Percentiles rank a stretch among this genome's conserved stretches.
Conservation (phyloP, 1,140 invertebrate genomes). For the Planococcus citri region DNA sequence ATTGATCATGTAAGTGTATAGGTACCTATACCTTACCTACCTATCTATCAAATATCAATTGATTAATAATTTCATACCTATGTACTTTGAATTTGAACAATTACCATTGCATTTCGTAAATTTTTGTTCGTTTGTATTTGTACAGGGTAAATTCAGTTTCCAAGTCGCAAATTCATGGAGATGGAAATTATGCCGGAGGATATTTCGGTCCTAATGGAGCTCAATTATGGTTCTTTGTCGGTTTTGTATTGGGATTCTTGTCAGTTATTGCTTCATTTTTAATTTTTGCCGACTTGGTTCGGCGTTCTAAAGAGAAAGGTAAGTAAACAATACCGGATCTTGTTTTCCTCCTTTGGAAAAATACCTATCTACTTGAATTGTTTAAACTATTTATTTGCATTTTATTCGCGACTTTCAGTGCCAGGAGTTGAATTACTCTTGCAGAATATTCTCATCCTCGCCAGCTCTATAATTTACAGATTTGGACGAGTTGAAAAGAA, state of each 20-base stretch:
- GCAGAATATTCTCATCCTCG: conserved; percentile 91
- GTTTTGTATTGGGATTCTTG: conserved; percentile 91
- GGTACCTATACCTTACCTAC: too few relatives aligned
- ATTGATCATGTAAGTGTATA: conserved; percentile 82
- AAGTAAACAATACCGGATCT: too few relatives aligned
- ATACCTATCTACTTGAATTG: too few relatives aligned
- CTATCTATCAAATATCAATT: too few relatives aligned
- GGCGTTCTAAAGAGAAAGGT: conserved; percentile 12
- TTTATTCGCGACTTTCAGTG: conserved; percentile 42
- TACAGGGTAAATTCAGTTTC: conserved; percentile 87
- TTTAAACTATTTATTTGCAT: too few relatives aligned
- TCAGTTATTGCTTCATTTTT: conserved; percentile 89
- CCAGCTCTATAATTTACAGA: conserved; percentile 80
- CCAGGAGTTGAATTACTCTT: conserved; percentile 85
- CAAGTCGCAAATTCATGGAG: conserved; percentile 83
- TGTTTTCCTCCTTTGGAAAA: too few relatives aligned
- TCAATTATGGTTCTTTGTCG: conserved; percentile 88
- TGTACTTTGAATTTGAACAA: not conserved
- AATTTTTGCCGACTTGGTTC: conserved; percentile 67
- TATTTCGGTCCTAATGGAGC: conserved; percentile 80
- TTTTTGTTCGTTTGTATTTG: too few relatives aligned
- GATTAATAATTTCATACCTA: conserved; percentile 14
- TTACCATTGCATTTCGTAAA: not conserved
- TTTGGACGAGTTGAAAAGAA: conserved; percentile 82
- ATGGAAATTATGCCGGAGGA: conserved; percentile 77